A percentile compares a stretch with the other conserved stretches of the same genome.
Evolutionary conservation across 2,113 vertebrate species (phyloP).

Genomic region (Aldabrachelys gigantea): DNA sequence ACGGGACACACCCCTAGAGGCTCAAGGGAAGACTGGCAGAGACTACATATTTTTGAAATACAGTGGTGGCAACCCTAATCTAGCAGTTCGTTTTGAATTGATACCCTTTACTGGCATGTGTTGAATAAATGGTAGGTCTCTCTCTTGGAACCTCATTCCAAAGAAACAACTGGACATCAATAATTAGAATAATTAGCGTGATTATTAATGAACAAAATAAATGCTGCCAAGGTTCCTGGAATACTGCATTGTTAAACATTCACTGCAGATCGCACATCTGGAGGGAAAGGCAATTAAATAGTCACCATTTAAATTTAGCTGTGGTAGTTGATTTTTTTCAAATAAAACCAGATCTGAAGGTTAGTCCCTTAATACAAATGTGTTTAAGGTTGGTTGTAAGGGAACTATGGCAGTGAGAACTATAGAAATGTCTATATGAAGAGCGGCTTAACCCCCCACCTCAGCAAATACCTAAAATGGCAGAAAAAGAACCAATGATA

Average conservation of each 20-base stretch:
- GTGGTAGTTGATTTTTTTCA: background rate
- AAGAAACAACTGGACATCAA: background rate
- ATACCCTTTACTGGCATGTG: background rate
- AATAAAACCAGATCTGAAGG: background rate
- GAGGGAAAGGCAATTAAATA: background rate
- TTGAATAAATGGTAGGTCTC: background rate
- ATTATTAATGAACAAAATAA: background rate
- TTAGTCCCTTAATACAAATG: background rate
- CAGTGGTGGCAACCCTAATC: no score
- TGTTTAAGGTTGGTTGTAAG: background rate
- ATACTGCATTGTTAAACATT: background rate
- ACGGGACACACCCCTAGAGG: no score
- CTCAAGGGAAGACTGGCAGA: no score
- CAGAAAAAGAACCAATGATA: background rate
- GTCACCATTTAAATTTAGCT: background rate
- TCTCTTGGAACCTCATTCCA: background rate
- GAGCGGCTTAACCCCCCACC: background rate
- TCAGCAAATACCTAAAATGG: background rate
- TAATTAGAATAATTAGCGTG: background rate
- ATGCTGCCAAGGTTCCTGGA: background rate
- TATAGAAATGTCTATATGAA: background rate
- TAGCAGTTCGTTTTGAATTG: background rate
- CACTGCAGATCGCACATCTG: background rate
- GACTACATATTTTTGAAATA: no score
- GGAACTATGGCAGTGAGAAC: background rate